Evolutionary conservation across 2,113 vertebrate genomes (phyloP).

Genomic region (Ctenodactylus gundi): DNA sequence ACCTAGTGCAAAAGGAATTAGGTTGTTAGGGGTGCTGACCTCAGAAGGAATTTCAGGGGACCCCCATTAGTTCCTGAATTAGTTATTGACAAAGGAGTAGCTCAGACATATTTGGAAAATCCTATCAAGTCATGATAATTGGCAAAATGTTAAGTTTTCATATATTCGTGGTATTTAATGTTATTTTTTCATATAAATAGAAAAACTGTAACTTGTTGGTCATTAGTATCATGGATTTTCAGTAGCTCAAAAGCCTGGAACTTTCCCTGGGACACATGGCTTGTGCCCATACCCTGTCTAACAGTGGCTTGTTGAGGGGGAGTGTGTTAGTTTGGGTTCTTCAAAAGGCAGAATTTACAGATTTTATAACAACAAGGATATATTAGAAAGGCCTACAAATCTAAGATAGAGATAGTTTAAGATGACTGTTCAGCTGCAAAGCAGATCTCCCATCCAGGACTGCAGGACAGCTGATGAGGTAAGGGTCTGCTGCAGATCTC

Average conservation of each 20-base stretch:
- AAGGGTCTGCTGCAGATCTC: no score
- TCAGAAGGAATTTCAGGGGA: neutral
- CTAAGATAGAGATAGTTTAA: no score
- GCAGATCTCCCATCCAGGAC: no score
- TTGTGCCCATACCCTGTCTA: neutral
- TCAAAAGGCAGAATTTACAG: no score
- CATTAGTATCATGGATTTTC: neutral
- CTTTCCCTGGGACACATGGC: neutral
- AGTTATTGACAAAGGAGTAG: neutral
- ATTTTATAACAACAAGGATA: no score
- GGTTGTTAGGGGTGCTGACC: neutral
- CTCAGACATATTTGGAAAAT: neutral
- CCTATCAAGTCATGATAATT: neutral
- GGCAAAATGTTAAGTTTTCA: neutral
- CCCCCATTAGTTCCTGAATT: neutral
- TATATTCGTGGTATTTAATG: neutral
- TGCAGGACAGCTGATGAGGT: no score
- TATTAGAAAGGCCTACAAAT: no score
- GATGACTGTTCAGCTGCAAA: no score
- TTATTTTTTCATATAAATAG: neutral
- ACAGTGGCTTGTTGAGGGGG: neutral
- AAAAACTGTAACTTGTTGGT: neutral
- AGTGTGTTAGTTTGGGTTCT: no score
- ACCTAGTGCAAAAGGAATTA: no score
- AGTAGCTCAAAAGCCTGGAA: neutral